A percentile compares a stretch with the other conserved stretches of the same genome.
Conservation (phyloP, 2,797 vertebrate species). For the Sylvilagus floridanus region DNA sequence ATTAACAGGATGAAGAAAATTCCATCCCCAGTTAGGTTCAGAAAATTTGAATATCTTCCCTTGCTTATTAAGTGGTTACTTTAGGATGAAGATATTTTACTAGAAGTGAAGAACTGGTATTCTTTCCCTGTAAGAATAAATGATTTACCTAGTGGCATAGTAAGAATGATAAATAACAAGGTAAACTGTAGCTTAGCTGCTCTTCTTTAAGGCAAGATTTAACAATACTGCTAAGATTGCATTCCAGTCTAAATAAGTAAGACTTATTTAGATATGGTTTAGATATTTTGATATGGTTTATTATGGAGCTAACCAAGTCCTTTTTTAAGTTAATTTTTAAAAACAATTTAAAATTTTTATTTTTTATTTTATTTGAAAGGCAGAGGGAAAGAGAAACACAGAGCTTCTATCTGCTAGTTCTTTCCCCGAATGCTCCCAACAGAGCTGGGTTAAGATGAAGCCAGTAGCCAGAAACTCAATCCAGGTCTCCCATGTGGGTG, state of each 20-base stretch:
- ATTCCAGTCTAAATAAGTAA: neutral
- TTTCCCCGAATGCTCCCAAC: too few species aligned
- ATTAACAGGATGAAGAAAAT: neutral
- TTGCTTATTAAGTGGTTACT: neutral
- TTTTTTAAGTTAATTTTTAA: too few species aligned
- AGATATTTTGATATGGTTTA: neutral
- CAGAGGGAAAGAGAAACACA: too few species aligned
- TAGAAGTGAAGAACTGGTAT: neutral
- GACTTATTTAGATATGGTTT: neutral
- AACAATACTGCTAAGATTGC: neutral
- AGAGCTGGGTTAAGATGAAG: too few species aligned
- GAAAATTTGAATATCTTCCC: neutral
- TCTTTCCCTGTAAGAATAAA: neutral
- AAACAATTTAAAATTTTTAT: too few species aligned
- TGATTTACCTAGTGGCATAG: neutral
- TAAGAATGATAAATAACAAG: neutral
- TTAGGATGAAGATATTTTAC: neutral
- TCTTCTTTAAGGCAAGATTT: neutral
- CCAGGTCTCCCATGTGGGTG: too few species aligned
- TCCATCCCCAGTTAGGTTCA: neutral
- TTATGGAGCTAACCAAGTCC: neutral
- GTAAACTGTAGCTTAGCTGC: neutral
- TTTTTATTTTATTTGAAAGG: too few species aligned
- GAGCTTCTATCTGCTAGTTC: too few species aligned
- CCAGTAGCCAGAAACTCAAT: too few species aligned